Base-by-base conservation (phyloP, 1,140 invertebrate genomes). In the Myzus persicae region DNA sequence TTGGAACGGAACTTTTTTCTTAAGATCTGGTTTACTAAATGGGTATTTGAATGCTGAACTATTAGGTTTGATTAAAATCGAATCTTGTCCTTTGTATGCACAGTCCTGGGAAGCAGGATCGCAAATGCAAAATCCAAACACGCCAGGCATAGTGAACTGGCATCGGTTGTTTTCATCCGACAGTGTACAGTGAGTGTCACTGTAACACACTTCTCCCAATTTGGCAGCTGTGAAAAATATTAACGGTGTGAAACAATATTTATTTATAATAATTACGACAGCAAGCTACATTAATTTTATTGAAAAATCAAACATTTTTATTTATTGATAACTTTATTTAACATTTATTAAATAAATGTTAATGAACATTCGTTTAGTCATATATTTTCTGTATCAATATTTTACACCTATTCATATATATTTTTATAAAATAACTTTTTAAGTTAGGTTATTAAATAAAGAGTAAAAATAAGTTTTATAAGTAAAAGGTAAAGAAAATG, bases 81-180 rank as follows among this genome's bases (percentile, higher is more conserved):
- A 51, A 26, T 93, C 36, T 54, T 85, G 91, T 40, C 22, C 91
- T 11, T 40, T 40, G 14, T 38, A 40, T 31, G 26, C 7, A 84
- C 91, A 93, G 26, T 84, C 81, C 24, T 18, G 93, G 92, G 85
- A 90, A 31, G 91, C 97, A 26, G 93, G 90, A 31, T 94, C 97
- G 95, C 98, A 99, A 93, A 97, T 96, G 94, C 98, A 99, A 94
- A 97, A 96, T 84, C 98, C 98, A 94, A 98, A 98, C 14, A 98
- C 96, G 95, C 98, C 97, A 24, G 97, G 98, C 94, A 99, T 98
- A 14, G 98, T 96, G 95, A 97, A 98, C 95, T 98, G 97, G 94
- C 98, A 99, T 94, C 98, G 97, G 90, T 97, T 98, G 94, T 98
- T 97, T 87, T 96, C 96, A 94, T 98, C 97, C 96, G 97, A 98